Percentiles rank a stretch among this genome's conserved stretches.
Conservation (phyloP, 2,888 invertebrate species). For the Caenorhabditis sp. region DNA sequence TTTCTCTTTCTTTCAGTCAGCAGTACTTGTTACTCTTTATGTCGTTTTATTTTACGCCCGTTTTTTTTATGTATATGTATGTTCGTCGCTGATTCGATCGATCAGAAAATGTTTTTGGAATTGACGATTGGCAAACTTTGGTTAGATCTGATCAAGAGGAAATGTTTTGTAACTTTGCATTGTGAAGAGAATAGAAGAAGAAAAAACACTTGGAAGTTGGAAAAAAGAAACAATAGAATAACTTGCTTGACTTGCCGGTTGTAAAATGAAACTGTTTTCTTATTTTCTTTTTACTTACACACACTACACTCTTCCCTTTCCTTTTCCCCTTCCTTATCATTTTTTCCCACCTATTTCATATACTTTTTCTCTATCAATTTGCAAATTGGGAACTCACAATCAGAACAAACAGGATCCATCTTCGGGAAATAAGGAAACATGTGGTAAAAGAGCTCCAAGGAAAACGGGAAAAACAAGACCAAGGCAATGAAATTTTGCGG, state of each 20-base stretch:
- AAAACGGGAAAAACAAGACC: neutral
- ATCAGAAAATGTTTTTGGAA: neutral
- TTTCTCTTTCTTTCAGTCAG: conserved; percentile 10
- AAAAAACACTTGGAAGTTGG: too few species aligned
- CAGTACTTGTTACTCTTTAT: conserved; percentile 8
- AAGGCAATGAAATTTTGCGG: conserved; percentile 18
- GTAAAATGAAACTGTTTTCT: conserved; percentile 22
- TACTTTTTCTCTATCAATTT: conserved; percentile 51
- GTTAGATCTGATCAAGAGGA: too few species aligned
- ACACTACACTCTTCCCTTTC: conserved; percentile 6
- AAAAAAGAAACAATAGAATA: too few species aligned
- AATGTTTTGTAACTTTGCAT: too few species aligned
- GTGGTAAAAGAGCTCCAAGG: neutral
- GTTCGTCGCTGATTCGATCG: conserved; percentile 1
- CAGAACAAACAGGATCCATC: too few species aligned
- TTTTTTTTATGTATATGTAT: neutral
- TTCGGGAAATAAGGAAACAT: too few species aligned
- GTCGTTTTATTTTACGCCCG: conserved; percentile 20
- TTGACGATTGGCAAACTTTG: neutral
- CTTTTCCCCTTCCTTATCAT: too few species aligned
- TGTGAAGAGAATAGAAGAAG: too few species aligned
- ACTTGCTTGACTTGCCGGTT: too few species aligned
- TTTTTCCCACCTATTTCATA: too few species aligned
- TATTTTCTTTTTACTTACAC: too few species aligned
- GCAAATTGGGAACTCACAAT: too few species aligned